Percentiles rank a stretch among this genome's conserved stretches.
phyloP scores from a whole-genome alignment of 2,113 vertebrate genomes.

The Scytalopus superciliaris region DNA sequence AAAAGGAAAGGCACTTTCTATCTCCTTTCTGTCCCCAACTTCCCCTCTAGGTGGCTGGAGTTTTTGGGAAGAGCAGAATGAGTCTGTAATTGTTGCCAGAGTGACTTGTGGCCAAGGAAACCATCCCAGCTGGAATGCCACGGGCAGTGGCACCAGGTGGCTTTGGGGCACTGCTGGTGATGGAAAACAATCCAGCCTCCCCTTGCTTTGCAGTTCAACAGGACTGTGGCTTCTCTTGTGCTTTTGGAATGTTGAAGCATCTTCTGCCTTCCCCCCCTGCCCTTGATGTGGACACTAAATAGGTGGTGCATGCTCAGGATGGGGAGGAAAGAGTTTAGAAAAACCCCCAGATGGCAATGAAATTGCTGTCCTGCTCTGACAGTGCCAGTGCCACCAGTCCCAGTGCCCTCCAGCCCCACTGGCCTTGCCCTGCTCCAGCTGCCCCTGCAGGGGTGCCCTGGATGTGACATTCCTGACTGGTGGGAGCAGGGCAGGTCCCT shows the following conservation, averaged over 20 bases:
- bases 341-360: rapidly evolving
- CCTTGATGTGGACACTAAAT: not conserved
- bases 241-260: not conserved
- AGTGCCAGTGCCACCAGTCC: not conserved
- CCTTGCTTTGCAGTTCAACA: not conserved
- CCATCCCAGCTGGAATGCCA: not conserved
- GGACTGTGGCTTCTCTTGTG: not conserved
- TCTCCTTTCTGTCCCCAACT: not conserved
- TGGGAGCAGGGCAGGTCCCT: not conserved
- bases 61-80: not conserved
- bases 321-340: not conserved
- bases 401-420: not conserved
- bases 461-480: not conserved
- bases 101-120: not conserved
- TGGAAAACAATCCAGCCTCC: not conserved
- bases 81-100: not conserved
- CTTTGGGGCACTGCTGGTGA: not conserved
- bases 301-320: not conserved
- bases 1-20: not conserved
- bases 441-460: not conserved
- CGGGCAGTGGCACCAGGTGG: not conserved
- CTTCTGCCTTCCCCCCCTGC: not conserved
- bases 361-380: not conserved
- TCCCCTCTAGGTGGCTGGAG: not conserved
- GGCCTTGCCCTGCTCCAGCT: not conserved